Evolutionary conservation across 2,113 vertebrate species (phyloP), one percentile per base, ranked within the genome.

Genomic region (Callocephalon fimbriatum): DNA sequence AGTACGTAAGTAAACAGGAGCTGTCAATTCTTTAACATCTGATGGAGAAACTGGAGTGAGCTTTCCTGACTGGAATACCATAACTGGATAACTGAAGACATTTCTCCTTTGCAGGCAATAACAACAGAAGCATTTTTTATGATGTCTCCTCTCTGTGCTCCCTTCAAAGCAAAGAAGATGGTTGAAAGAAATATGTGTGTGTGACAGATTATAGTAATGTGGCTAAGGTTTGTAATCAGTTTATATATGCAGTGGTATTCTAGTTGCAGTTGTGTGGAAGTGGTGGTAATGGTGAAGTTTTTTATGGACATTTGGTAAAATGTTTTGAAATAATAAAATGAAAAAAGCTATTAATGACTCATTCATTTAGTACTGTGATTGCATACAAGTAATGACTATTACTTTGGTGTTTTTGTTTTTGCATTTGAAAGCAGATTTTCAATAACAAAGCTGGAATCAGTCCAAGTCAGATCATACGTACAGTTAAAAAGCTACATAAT

Each of bases 341-440:
- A 51, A 62, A 82, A 88, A 80, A 73, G 13, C 42, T 89, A 37
- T 62, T 75, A 80, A 53, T 59, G 19, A 27, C 44, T 81, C 8
- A 37, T 61, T 70, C 14, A 53, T 86, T 95, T 72, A 68, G 18
- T 32, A 29, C 47, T 68, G 17, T 45, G 19, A 31, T 29, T 84
- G 68, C 63, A 62, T 83, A 87, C 19, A 73, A 85, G 47, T 63
- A 91, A 54, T 0, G 2, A n/a, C 25, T 61, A 59, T 91, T 74
- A 32, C 11, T 71, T 42, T 9, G 4, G 38, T 76, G 54, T 4
- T 89, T 91, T 92, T 44, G 42, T 74, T 89, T 81, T 84, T 87
- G 76, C 84, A 87, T 89, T 91, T 97, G 80, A 95, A 96, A 95
- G 78, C 32, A 88, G 42, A 50, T 90, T 93, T 94, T 85, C 88